Evolutionary conservation across 2,797 vertebrate species (phyloP).

Genomic region (Crossoptilon crossoptilon): DNA sequence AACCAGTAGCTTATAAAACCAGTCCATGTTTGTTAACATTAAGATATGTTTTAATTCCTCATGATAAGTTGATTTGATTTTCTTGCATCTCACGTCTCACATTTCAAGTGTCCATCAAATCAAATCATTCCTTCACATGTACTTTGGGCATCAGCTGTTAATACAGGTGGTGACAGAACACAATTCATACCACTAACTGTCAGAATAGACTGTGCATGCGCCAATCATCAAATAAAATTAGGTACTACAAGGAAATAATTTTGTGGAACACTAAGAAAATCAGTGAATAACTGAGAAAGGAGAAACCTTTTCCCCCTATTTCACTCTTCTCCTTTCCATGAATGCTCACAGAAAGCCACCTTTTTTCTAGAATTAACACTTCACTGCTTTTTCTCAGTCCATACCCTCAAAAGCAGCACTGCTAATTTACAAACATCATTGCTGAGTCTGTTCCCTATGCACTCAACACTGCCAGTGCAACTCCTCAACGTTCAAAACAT

Average conservation of each 20-base stretch:
- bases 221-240: background rate
- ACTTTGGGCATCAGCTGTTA: background rate
- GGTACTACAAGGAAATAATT: background rate
- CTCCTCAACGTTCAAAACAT: background rate
- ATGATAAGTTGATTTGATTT: background rate
- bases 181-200: background rate
- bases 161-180: background rate
- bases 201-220: background rate
- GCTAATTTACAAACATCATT: background rate
- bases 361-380: background rate
- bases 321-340: background rate
- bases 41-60: background rate
- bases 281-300: background rate
- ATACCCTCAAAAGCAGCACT: background rate
- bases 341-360: background rate
- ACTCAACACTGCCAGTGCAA: fast-evolving
- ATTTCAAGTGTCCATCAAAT: background rate
- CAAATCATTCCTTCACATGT: background rate
- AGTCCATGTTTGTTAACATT: background rate
- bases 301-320: background rate
- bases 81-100: background rate
- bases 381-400: background rate
- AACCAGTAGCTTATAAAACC: background rate
- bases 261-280: background rate
- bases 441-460: background rate